Evolutionary conservation across 2,888 invertebrate genomes (phyloP), one percentile per base, ranked within the genome.

Genomic region (Alloplasta piceator): DNA sequence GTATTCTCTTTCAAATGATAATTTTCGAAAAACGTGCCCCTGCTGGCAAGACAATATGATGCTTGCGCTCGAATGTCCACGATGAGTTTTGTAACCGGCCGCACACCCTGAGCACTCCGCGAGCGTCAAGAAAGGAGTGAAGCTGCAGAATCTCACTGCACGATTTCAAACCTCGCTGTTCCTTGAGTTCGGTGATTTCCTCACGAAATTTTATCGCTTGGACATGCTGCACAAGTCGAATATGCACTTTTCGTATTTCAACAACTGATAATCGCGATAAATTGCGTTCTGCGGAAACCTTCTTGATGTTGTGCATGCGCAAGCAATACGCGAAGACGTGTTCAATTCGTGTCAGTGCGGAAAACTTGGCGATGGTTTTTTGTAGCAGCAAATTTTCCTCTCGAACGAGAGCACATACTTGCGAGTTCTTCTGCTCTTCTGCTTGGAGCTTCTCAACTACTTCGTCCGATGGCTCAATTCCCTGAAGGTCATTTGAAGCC

Each of bases 41-140:
- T 4, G 41, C 12, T 14, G 80, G 77, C 12, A 80, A 46, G 6
- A 82, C 7, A 2, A 82, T 79, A 0, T 68, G 80, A 46, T 74
- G 80, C 14, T 71, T 66, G 14, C 60, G 43, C 9, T 46, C 60
- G 52, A 72, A 83, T 1, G 43, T 4, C 14, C 72, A 38, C 7
- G 50, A 50, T 6, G 78, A 50, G 7, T 79, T 36, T 14, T 64
- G 48, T 7, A 83, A 41, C 16, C 82, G 58, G 43, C 84, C 81
- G 38, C 84, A 83, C 73, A 85, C 77, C 73, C 81, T 78, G 46
- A 83, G 73, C 6, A 80, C 43, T 9, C 74, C 73, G 4, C 16
- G 26, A 14, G 76, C 52, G 14, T 82, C 77, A 0, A 82, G 43
- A 61, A 80, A 82, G 0, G 80, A 74, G 6, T 66, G 39, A 0